Percentiles rank a stretch among this genome's conserved stretches.
Evolutionary conservation across 2,888 invertebrate species (phyloP).

Genomic region (Hypomecis punctinalis): DNA sequence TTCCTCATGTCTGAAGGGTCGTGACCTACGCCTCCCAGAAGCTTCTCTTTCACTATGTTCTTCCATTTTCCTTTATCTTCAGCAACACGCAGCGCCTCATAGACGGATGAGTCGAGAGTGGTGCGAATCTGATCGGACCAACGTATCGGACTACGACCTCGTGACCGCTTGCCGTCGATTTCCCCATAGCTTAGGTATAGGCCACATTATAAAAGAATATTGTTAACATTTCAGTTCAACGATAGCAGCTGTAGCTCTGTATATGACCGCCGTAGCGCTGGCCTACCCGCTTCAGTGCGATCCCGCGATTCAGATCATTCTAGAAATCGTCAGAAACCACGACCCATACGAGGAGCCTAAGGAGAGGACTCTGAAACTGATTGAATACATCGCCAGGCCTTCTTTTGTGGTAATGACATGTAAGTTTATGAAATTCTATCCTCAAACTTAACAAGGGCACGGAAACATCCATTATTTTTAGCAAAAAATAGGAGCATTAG

Average conservation of each 20-base stretch:
- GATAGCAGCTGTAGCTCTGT: slow-evolving; percentile 55
- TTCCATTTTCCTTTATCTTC: too few species aligned
- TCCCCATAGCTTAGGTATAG: too few species aligned
- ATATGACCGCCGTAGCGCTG: slow-evolving; percentile 56
- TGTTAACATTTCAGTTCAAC: slow-evolving; percentile 48
- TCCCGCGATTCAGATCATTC: slow-evolving; percentile 59
- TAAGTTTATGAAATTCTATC: slow-evolving; percentile 46
- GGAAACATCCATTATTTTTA: neutral
- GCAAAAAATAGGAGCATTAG: neutral
- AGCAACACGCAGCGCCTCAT: too few species aligned
- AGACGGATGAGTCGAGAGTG: too few species aligned
- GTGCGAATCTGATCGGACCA: too few species aligned
- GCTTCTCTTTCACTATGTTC: too few species aligned
- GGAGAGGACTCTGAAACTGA: slow-evolving; percentile 37
- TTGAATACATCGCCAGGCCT: slow-evolving; percentile 55
- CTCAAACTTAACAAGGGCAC: too few species aligned
- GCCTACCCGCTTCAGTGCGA: slow-evolving; percentile 65
- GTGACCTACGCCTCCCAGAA: too few species aligned
- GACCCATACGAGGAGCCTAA: slow-evolving; percentile 38
- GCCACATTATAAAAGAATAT: neutral
- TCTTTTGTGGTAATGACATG: slow-evolving; percentile 58
- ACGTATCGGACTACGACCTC: too few species aligned
- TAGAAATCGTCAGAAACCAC: slow-evolving; percentile 56
- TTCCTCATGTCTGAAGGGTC: too few species aligned
- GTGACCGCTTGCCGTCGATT: too few species aligned